These are phyloP conservation scores for Selenia dentaria DNA, from an alignment of 2,888 invertebrate species.

Conservation along the genomic window DNA sequence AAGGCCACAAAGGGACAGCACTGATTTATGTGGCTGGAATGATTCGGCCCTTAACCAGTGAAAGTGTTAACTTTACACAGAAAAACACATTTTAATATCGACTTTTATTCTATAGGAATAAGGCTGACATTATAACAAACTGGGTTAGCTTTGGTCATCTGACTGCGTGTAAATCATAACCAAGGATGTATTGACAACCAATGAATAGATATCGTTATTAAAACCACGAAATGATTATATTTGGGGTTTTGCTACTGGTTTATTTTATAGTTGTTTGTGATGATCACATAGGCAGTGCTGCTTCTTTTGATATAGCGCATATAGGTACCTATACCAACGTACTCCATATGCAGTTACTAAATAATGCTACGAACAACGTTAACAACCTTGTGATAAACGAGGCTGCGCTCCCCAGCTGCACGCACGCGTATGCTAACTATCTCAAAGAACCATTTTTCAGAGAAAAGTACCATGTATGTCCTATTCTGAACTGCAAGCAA, in stretches of 20 bases:
- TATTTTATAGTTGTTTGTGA: slow-evolving; percentile 4
- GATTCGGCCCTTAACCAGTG: slow-evolving; percentile 52
- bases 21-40: slow-evolving; percentile 72
- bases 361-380: no score
- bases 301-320: no score
- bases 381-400: no score
- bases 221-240: slow-evolving; percentile 53
- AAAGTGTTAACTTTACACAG: slow-evolving; percentile 61
- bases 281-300: no score
- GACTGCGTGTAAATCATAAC: slow-evolving; percentile 70
- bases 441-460: no score
- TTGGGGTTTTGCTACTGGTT: slow-evolving; percentile 30
- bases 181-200: slow-evolving; percentile 73
- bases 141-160: slow-evolving; percentile 16
- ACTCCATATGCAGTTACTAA: no score
- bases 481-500: no score
- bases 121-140: slow-evolving; percentile 7
- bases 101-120: slow-evolving; percentile 20
- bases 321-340: no score
- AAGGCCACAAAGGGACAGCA: slow-evolving; percentile 60
- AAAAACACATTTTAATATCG: slow-evolving; percentile 13
- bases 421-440: no score
- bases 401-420: no score
- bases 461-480: no score
- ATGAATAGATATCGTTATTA: slow-evolving; percentile 74